Conservation (phyloP, 2,113 vertebrate species). For the Dasyurus viverrinus region DNA sequence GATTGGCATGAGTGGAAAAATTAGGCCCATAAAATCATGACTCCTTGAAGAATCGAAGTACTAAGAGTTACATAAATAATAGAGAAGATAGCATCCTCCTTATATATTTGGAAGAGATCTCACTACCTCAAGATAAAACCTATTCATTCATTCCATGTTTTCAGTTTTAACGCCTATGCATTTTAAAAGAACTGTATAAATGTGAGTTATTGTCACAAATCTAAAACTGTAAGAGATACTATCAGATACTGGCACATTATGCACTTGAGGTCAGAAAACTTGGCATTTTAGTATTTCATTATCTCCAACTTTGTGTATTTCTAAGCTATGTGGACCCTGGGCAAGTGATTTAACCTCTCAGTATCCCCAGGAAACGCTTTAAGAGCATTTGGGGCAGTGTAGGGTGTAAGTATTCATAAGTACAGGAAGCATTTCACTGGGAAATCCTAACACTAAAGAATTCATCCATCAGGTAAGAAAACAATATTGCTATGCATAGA, state of each 20-base stretch:
- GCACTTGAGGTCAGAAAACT: neutral
- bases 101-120: neutral
- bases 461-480: neutral
- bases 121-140: too few relatives aligned
- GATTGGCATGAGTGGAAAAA: neutral
- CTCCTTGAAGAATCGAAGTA: neutral
- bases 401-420: neutral
- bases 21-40: neutral
- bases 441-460: neutral
- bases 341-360: neutral
- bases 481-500: neutral
- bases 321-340: neutral
- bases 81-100: neutral
- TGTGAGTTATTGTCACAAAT: neutral
- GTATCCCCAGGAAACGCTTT: too few relatives aligned
- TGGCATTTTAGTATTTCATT: neutral
- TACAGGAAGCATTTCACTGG: neutral
- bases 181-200: neutral
- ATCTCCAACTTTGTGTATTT: neutral
- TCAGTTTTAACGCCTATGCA: neutral
- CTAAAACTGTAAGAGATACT: neutral
- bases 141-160: neutral
- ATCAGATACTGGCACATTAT: neutral
- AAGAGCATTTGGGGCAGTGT: too few relatives aligned
- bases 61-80: neutral